Base-by-base conservation (phyloP, 2,888 invertebrate genomes). In the Amiota mariae region DNA sequence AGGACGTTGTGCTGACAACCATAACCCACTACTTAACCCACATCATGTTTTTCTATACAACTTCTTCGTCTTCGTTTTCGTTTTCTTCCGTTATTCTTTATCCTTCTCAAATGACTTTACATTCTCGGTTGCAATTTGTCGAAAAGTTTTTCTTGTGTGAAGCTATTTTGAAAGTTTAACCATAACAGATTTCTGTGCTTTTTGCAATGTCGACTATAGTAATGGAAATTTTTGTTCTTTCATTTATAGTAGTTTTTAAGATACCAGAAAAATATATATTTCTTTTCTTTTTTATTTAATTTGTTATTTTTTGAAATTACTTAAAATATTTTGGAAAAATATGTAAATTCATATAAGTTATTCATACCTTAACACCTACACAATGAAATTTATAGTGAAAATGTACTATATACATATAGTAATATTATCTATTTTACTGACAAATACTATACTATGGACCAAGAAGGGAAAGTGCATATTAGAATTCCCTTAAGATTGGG, bases 61-160 rank as follows among this genome's bases (percentile, higher is more conserved):
- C 36, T 36, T 36, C 36, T 36, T 36, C 6, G 36, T 36, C 36
- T 36, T 6, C 36, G 3, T 36, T 6, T 36, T 36, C 36, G 6
- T 36, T 6, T 36, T 36, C 36, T 36, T 36, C 6, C 36, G 2
- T 4, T 36, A 36, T 36, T 36, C 36, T 36, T 36, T 36, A 36
- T 36, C 36, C 36, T 36, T 36, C 36, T 36, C 36, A 36, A 36
- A 36, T 36, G 36, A 36, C 18, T 66, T 47, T 82, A 80, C 81
- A 79, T 79, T 80, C 80, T 84, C 79, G 77, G 74, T 81, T 82
- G 82, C 81, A 82, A 84, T 84, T 82, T 82, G 82, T 82, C 82
- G 85, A 84, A 82, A 82, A 82, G 76, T 79, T 81, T 79, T 81
- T 72, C 76, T 12, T 18, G 12, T 48, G 66, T 36, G 36, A 36